Conservation (phyloP, 2,888 invertebrate genomes). For the Deilephila porcellus region DNA sequence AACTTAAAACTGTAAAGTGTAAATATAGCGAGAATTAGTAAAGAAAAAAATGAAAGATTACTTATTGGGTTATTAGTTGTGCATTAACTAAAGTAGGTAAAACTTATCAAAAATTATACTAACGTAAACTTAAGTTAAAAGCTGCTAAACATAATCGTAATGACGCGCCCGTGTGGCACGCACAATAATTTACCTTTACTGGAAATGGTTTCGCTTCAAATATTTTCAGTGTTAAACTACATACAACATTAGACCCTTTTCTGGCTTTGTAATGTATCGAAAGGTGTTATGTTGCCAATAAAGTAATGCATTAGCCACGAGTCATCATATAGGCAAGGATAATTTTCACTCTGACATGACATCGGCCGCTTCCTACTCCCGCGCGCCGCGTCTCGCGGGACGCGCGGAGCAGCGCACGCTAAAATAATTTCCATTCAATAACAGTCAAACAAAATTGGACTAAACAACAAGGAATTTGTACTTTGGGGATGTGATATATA, state of each 20-base stretch:
- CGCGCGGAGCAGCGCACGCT: conserved; percentile 57
- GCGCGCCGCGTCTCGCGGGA: conserved; percentile 41
- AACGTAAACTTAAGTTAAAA: conserved; percentile 73
- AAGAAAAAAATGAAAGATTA: conserved; percentile 59
- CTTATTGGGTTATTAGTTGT: conserved; percentile 72
- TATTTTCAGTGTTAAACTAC: conserved; percentile 48
- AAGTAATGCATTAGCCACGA: conserved; percentile 31
- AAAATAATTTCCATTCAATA: conserved; percentile 83
- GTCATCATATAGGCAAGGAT: conserved; percentile 43
- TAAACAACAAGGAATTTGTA: conserved; percentile 86
- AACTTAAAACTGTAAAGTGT: conserved; percentile 51
- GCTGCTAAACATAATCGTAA: conserved; percentile 76
- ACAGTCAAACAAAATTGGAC: conserved; percentile 85
- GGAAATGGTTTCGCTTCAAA: conserved; percentile 64
- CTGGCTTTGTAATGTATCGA: conserved; percentile 34
- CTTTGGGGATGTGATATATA: conserved; percentile 85
- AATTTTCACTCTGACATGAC: conserved; percentile 47
- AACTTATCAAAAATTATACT: conserved; percentile 68
- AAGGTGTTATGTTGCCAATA: conserved; percentile 40
- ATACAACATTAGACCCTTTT: conserved; percentile 47
- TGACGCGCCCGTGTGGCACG: conserved; percentile 55
- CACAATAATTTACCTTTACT: conserved; percentile 57
- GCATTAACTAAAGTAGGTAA: conserved; percentile 76
- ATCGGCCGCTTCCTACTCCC: conserved; percentile 36
- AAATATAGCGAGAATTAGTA: conserved; percentile 58